phyloP scores from a whole-genome alignment of 2,113 vertebrate genomes.

The Myotis yumanensis region DNA sequence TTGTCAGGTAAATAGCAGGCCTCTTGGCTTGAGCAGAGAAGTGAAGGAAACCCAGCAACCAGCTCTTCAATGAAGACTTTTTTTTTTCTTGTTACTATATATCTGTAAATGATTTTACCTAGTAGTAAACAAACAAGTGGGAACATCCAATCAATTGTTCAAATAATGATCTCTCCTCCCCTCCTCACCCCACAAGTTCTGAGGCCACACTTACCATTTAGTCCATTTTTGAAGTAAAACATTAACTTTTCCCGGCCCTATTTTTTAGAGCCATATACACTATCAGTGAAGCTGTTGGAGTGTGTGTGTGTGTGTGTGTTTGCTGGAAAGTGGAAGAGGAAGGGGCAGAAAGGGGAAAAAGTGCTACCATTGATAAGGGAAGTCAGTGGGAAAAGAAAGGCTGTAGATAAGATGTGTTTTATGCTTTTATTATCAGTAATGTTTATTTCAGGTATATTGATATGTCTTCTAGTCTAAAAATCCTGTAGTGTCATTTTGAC shows the following conservation, averaged over 20 bases:
- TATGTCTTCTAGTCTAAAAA: background rate
- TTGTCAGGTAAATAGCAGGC: background rate
- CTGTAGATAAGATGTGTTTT: background rate
- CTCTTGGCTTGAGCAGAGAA: background rate
- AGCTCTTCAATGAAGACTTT: background rate
- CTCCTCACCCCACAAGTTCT: background rate
- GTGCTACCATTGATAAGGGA: background rate
- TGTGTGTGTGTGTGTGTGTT: background rate
- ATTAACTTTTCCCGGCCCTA: slow-evolving; percentile 64
- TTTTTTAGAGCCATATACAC: background rate
- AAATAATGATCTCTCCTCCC: slow-evolving; percentile 44
- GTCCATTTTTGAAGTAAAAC: slow-evolving; percentile 58
- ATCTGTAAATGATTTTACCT: slow-evolving; percentile 56
- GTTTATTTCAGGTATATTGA: slow-evolving; percentile 25
- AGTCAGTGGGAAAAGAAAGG: background rate
- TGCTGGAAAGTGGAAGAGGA: background rate
- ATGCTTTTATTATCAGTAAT: slow-evolving; percentile 18
- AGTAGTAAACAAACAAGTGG: slow-evolving; percentile 58
- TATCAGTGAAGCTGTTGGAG: background rate
- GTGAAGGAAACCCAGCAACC: background rate
- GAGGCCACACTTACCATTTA: slow-evolving; percentile 43
- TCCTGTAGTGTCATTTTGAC: slow-evolving; percentile 37
- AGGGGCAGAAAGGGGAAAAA: background rate
- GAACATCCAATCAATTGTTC: slow-evolving; percentile 59
- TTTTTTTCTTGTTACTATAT: slow-evolving; percentile 41